Evolutionary conservation across 2,888 invertebrate genomes (phyloP), one percentile per base, ranked within the genome.

Genomic region (Automeris io): DNA sequence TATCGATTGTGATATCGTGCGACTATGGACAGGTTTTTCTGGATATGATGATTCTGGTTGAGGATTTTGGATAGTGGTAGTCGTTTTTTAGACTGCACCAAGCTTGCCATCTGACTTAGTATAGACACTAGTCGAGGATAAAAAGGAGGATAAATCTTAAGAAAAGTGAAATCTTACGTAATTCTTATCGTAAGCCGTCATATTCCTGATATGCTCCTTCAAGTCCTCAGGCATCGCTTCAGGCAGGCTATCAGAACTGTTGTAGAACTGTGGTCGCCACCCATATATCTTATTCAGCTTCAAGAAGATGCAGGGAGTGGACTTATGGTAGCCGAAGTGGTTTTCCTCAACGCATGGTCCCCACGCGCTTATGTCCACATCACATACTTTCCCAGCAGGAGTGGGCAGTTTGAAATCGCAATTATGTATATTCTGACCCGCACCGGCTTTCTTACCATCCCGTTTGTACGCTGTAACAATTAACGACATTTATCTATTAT

Each of bases 211-310:
- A 49, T 92, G 90, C 1, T 90, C 82, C 64, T 92, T 92, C 46
- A 96, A 77, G 35, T 88, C 88, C 0, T 77, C 54, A 0, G 96
- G 95, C 95, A 96, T 95, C 1, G 89, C 89, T 0, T 71, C 57
- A 0, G 96, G 96, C 33, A 96, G 82, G 39, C 86, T 73, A 5
- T 87, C 80, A 0, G 92, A 89, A 47, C 91, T 90, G 61, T 95
- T 92, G 67, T 94, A 97, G 62, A 90, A 94, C 21, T 92, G 89
- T 0, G 98, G 97, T 47, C 89, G 87, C 97, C 97, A 98, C 12
- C 92, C 95, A 58, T 91, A 97, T 61, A 97, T 97, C 90, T 95
- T 96, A 85, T 99, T 99, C 25, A 99, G 87, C 73, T 99, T 99
- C 40, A 99, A 88, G 69, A 98, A 93, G 47, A 99, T 90, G 78